Evolutionary conservation across 2,797 vertebrate genomes (phyloP).

Genomic region (Odontamblyopus rebecca): DNA sequence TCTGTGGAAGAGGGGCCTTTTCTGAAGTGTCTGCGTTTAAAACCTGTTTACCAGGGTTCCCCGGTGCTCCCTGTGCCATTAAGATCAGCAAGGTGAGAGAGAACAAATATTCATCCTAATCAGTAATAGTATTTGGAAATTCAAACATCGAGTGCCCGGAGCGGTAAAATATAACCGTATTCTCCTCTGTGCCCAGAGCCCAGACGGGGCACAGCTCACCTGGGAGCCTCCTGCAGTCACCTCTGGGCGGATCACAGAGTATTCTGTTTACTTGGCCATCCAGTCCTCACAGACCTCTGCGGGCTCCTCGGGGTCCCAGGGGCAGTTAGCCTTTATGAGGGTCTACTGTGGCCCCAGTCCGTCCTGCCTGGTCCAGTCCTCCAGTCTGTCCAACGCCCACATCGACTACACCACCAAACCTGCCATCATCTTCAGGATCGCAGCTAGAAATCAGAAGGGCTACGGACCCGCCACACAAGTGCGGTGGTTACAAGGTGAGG

Average conservation of each 20-base stretch:
- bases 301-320: slow-evolving; percentile 47
- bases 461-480: slow-evolving; percentile 91
- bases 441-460: slow-evolving; percentile 90
- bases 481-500: slow-evolving; percentile 89
- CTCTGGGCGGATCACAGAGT: slow-evolving; percentile 87
- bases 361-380: slow-evolving; percentile 86
- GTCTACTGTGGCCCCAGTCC: slow-evolving; percentile 89
- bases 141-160: background rate
- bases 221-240: slow-evolving; percentile 92
- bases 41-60: slow-evolving; percentile 91
- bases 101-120: background rate
- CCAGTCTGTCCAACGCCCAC: slow-evolving; percentile 87
- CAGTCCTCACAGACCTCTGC: slow-evolving; percentile 80
- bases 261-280: slow-evolving; percentile 90
- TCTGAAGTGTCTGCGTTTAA: slow-evolving; percentile 90
- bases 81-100: slow-evolving; percentile 88
- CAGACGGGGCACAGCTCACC: slow-evolving; percentile 89
- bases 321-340: slow-evolving; percentile 90
- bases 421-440: slow-evolving; percentile 92
- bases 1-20: slow-evolving; percentile 86
- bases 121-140: background rate
- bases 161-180: background rate
- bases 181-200: slow-evolving; percentile 72
- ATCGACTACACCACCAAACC: slow-evolving; percentile 92
- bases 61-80: slow-evolving; percentile 90